A percentile compares a stretch with the other conserved stretches of the same genome.
These are phyloP conservation scores for Pantherophis vulpinus DNA, from an alignment of 2,797 vertebrate species.

Conservation along the genomic window DNA sequence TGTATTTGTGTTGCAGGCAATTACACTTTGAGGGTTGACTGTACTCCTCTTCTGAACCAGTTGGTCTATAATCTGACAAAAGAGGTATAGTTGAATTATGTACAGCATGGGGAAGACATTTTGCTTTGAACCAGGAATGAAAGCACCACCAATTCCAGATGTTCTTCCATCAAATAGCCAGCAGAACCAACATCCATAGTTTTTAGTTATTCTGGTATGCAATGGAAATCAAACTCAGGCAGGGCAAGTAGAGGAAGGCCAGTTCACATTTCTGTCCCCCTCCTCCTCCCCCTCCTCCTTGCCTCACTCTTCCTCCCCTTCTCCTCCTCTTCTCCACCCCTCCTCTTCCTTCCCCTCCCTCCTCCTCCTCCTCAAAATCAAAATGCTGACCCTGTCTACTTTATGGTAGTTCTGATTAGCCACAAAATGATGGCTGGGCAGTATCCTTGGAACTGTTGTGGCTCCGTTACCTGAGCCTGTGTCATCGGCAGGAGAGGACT, in stretches of 20 bases:
- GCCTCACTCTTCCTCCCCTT: too few species aligned
- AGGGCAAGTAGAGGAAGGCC: background rate
- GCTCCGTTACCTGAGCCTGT: too few species aligned
- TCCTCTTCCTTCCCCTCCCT: too few species aligned
- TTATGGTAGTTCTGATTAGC: too few species aligned
- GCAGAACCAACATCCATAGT: background rate
- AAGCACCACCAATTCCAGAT: background rate
- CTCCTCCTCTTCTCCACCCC: too few species aligned
- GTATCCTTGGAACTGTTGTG: too few species aligned
- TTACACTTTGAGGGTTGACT: conserved; percentile 94
- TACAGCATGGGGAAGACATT: background rate
- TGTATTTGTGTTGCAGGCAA: conserved; percentile 79
- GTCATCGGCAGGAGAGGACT: too few species aligned
- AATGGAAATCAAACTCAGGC: background rate
- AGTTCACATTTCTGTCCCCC: background rate
- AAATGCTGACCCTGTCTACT: too few species aligned
- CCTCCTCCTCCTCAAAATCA: too few species aligned
- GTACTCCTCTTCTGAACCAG: conserved; percentile 88
- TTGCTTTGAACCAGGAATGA: background rate
- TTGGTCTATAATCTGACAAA: conserved; percentile 90
- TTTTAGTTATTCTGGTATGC: background rate
- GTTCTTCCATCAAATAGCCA: background rate
- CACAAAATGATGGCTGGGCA: too few species aligned
- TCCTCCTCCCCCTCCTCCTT: too few species aligned
- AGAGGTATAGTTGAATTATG: conserved; percentile 74